Percentiles rank a stretch among this genome's conserved stretches.
These are phyloP conservation scores for Hemichromis elongatus DNA, from an alignment of 2,113 vertebrate species.

Conservation along the genomic window DNA sequence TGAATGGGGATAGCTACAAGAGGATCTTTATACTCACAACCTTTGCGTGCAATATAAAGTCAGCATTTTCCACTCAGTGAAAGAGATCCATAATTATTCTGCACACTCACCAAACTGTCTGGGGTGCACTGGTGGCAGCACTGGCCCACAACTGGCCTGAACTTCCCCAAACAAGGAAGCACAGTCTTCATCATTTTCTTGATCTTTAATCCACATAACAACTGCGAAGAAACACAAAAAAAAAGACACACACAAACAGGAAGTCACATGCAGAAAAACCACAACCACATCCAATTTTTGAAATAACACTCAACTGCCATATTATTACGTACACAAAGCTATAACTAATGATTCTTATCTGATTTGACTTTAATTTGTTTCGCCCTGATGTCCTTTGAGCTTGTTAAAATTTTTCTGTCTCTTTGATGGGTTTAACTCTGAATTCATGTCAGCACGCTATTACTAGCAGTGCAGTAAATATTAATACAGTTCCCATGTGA, in stretches of 20 bases:
- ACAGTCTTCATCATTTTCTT: constrained; percentile 57
- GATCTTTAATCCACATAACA: constrained; percentile 65
- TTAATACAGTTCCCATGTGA: not conserved
- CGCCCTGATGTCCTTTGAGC: not conserved
- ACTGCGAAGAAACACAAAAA: constrained; percentile 23
- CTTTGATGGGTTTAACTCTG: not conserved
- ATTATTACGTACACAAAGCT: not conserved
- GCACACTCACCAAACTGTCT: constrained; percentile 70
- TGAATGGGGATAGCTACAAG: not conserved
- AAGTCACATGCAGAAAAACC: not conserved
- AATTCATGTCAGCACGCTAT: not conserved
- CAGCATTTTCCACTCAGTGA: not conserved
- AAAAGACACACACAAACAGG: not conserved
- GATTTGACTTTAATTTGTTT: not conserved
- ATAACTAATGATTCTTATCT: not conserved
- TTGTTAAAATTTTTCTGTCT: not conserved
- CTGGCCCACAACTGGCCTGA: constrained; percentile 68
- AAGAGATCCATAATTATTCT: not conserved
- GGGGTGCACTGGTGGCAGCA: constrained; percentile 77
- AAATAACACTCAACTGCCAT: not conserved
- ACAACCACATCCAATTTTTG: not conserved
- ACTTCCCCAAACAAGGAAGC: constrained; percentile 57
- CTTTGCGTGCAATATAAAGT: not conserved
- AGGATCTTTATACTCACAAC: not conserved
- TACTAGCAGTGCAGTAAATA: constrained; percentile 9